Percentiles rank a stretch among this genome's conserved stretches.
phyloP scores from a whole-genome alignment of 1,140 invertebrate species.

The Nixonia krombeini region DNA sequence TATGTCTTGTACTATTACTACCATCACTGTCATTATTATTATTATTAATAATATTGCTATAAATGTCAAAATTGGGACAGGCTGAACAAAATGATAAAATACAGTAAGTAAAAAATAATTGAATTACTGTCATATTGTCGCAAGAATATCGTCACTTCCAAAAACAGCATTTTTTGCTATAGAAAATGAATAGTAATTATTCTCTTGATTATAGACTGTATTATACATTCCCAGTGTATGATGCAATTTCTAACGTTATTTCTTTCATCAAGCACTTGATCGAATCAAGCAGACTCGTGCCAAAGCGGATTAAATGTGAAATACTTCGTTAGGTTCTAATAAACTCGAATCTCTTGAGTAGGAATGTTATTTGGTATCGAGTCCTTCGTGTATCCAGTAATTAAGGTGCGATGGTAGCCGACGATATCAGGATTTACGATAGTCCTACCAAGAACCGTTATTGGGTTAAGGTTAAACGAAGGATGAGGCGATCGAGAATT shows the following conservation, averaged over 20 bases:
- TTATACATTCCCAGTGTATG: no score
- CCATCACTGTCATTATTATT: no score
- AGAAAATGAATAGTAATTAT: no score
- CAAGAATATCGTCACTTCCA: no score
- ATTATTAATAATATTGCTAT: no score
- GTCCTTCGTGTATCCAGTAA: slow-evolving; percentile 30
- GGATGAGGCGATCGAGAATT: neutral
- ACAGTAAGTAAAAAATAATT: no score
- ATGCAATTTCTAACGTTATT: slow-evolving; percentile 6
- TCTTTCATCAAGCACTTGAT: slow-evolving; percentile 12
- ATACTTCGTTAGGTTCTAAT: slow-evolving; percentile 31
- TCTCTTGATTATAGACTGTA: no score
- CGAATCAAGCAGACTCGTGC: slow-evolving; percentile 14
- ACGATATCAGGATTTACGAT: slow-evolving; percentile 36
- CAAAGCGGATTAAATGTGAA: slow-evolving; percentile 21
- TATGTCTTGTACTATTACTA: no score
- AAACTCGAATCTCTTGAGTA: slow-evolving; percentile 20
- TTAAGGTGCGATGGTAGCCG: slow-evolving; percentile 25
- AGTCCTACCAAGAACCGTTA: slow-evolving; percentile 31
- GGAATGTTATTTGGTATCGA: slow-evolving; percentile 19
- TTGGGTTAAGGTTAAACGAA: slow-evolving; percentile 3
- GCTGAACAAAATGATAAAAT: no score
- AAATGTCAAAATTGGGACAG: no score
- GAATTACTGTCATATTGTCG: no score
- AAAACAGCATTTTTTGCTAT: no score